Evolutionary conservation across 1,140 invertebrate species (phyloP).

Genomic region (Ceratoteleas bidentatus): DNA sequence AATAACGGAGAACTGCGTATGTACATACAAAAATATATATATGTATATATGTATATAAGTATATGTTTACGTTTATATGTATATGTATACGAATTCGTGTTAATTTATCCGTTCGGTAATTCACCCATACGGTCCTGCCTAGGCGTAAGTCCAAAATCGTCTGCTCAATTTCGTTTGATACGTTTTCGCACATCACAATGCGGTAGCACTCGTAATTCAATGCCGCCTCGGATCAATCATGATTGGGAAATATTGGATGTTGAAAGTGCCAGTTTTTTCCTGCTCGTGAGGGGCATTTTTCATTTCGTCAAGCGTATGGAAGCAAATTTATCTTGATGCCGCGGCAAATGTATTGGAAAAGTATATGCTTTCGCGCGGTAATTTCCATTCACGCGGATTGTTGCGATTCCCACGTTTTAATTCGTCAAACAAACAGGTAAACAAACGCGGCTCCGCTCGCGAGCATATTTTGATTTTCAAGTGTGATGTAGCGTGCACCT

Average conservation of each 20-base stretch:
- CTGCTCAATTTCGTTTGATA: constrained; percentile 67
- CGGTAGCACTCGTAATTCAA: constrained; percentile 44
- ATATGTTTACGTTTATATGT: constrained; percentile 38
- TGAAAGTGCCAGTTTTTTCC: constrained; percentile 20
- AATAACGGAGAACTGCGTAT: constrained; percentile 78
- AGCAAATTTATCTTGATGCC: constrained; percentile 32
- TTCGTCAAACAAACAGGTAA: constrained; percentile 3
- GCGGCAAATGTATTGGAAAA: constrained; percentile 27
- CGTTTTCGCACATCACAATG: constrained; percentile 74
- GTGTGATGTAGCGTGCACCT: background rate
- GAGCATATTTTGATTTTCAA: constrained; percentile 11
- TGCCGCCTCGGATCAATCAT: constrained; percentile 37
- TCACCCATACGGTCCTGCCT: no score
- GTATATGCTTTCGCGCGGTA: constrained; percentile 15
- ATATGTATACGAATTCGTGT: constrained; percentile 47
- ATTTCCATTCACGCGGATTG: constrained; percentile 19
- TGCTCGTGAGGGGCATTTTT: constrained; percentile 15
- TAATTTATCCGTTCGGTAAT: constrained; percentile 36
- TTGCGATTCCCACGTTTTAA: constrained; percentile 1
- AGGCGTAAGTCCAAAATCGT: constrained; percentile 50
- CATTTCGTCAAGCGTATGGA: constrained; percentile 24
- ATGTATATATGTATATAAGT: constrained; percentile 67
- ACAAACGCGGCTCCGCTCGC: background rate
- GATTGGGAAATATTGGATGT: constrained; percentile 40
- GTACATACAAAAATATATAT: constrained; percentile 81